Evolutionary conservation across 2,888 invertebrate genomes (phyloP).

Genomic region (Stenodera caucasica): DNA sequence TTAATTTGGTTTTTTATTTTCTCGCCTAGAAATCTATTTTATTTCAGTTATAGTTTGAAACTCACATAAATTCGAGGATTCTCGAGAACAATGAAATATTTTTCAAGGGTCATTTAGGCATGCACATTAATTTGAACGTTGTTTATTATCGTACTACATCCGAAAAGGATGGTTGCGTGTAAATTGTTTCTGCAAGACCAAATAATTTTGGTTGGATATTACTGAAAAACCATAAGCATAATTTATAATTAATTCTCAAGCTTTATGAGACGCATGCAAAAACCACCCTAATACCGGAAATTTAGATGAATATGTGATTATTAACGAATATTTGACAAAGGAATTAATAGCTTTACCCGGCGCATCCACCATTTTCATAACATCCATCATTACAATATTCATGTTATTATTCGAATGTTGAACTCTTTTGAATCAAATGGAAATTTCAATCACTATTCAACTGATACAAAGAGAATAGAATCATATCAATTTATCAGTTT

Average conservation of each 20-base stretch:
- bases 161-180: background rate
- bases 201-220: background rate
- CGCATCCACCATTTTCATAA: constrained; percentile 3
- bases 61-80: background rate
- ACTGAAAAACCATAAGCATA: background rate
- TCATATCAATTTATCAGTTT: too few species aligned
- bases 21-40: too few species aligned
- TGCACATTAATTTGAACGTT: background rate
- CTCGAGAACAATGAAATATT: constrained; percentile 2
- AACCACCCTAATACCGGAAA: too few species aligned
- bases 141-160: constrained; percentile 13
- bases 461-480: too few species aligned
- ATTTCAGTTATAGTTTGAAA: background rate
- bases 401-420: too few species aligned
- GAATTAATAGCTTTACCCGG: background rate
- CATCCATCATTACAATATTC: background rate
- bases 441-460: too few species aligned
- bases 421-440: too few species aligned
- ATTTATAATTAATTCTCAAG: constrained; percentile 1
- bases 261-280: background rate
- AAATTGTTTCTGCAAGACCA: background rate
- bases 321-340: background rate
- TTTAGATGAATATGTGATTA: background rate
- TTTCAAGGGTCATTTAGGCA: background rate
- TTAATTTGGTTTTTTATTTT: background rate